Conservation (phyloP, 2,797 vertebrate species). For the Amblyopsis hoosieri region DNA sequence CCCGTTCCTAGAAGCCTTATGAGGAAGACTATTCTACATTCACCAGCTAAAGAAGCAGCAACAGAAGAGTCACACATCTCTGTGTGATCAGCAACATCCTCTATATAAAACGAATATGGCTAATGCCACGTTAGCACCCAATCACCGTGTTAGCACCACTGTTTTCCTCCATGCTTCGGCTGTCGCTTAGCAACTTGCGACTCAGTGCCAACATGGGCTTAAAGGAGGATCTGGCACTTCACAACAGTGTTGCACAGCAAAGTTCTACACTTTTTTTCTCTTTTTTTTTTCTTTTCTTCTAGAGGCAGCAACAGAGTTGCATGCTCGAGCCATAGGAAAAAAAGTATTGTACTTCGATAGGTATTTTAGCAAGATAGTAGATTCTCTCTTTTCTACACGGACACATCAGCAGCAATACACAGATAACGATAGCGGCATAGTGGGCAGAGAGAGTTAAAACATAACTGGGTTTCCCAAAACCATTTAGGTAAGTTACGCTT, state of each 20-base stretch:
- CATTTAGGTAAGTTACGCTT: slow-evolving; percentile 8
- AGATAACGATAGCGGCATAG: slow-evolving; percentile 72
- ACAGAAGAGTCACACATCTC: slow-evolving; percentile 70
- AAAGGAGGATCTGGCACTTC: slow-evolving; percentile 77
- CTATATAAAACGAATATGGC: slow-evolving; percentile 65
- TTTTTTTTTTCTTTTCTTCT: slow-evolving; percentile 24
- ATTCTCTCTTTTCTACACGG: slow-evolving; percentile 56
- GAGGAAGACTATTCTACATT: slow-evolving; percentile 83
- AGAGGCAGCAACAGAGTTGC: slow-evolving; percentile 56
- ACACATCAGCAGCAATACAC: slow-evolving; percentile 65
- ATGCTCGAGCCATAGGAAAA: slow-evolving; percentile 46
- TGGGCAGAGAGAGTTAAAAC: slow-evolving; percentile 75
- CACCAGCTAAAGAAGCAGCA: slow-evolving; percentile 78
- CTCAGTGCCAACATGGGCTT: slow-evolving; percentile 67
- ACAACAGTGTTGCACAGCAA: slow-evolving; percentile 66
- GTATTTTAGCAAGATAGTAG: slow-evolving; percentile 18
- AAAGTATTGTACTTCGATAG: slow-evolving; percentile 48
- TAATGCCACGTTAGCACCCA: slow-evolving; percentile 75
- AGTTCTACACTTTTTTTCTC: slow-evolving; percentile 12
- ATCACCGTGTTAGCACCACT: slow-evolving; percentile 74
- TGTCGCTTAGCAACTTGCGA: slow-evolving; percentile 58
- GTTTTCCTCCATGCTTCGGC: slow-evolving; percentile 68
- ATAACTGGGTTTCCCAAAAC: slow-evolving; percentile 69
- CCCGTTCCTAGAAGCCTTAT: slow-evolving; percentile 61
- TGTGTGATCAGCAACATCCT: slow-evolving; percentile 59